Evolutionary conservation across 2,888 invertebrate genomes (phyloP), one percentile per base, ranked within the genome.

Genomic region (Apamea epomidion): DNA sequence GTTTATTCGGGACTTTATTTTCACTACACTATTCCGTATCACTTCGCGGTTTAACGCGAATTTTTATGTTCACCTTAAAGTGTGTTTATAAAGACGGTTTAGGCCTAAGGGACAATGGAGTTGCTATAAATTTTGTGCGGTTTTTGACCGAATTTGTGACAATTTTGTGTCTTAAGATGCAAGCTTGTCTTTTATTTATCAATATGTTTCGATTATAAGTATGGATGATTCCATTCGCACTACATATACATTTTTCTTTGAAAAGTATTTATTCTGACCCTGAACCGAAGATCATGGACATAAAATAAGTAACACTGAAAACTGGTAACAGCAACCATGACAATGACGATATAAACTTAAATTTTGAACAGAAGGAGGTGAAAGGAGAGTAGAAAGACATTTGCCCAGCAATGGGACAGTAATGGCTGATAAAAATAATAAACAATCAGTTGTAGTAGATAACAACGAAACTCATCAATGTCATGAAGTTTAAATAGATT

Each of bases 1-100:
- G 91, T 93, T 91, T 90, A 91, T 91, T 89, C 73, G 79, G 88
- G 81, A 92, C 91, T 92, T 93, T 93, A 93, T 93, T 92, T 86
- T 89, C 86, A 87, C 87, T 88, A 88, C 88, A 85, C 88, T 89
- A 88, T 87, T 89, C 85, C 89, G 89, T 90, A 89, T 85, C 80
- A 85, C 81, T 87, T 84, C 84, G 85, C 89, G 81, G 82, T 89
- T 84, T 79, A 85, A 82, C 83, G 84, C 82, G 79, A 83, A 71
- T 89, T 89, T 88, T 90, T 89, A 73, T 84, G 87, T 87, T 64
- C 78, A 70, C 79, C 75, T 75, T 88, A 77, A 80, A 79, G 69
- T 76, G 76, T 82, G 48, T 82, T 81, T 81, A 78, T 74, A 82
- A 77, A 78, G 76, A 77, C 60, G 65, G 71, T 60, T 78, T 76